These are phyloP conservation scores for Pyrocephalus nanus DNA, from an alignment of 2,797 vertebrate genomes.

Conservation along the genomic window DNA sequence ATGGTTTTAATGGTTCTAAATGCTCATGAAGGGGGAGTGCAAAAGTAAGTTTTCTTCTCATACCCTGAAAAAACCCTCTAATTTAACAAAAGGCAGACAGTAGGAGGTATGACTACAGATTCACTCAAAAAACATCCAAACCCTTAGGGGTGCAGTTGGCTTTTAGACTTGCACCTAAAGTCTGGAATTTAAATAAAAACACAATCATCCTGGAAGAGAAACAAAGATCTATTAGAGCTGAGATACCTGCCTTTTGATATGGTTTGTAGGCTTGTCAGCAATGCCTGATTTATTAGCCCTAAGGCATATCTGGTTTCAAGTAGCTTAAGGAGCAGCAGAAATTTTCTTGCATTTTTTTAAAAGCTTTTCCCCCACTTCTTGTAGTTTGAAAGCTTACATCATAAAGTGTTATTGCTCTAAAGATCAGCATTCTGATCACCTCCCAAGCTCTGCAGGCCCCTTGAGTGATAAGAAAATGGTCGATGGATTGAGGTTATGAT, in stretches of 20 bases:
- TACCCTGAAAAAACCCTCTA: background rate
- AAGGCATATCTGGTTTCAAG: constrained; percentile 26
- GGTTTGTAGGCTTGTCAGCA: background rate
- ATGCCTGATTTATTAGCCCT: constrained; percentile 17
- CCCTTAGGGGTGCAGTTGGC: background rate
- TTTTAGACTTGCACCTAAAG: background rate
- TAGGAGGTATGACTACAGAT: background rate
- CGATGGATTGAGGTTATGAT: background rate
- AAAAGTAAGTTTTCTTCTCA: constrained; percentile 29
- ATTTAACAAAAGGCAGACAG: constrained; percentile 44
- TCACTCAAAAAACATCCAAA: constrained; percentile 14
- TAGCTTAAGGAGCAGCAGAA: constrained; percentile 23
- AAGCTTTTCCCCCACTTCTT: background rate
- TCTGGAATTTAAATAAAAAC: constrained; percentile 50
- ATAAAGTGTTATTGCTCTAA: background rate
- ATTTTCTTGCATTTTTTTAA: background rate
- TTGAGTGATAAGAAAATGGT: background rate
- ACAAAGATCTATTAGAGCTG: background rate
- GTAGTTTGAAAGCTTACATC: background rate
- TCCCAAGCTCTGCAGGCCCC: background rate
- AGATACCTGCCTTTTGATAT: background rate
- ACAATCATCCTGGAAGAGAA: constrained; percentile 15
- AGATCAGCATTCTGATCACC: background rate
- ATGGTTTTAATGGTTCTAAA: constrained; percentile 30
- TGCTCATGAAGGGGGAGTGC: background rate